Percentiles rank a stretch among this genome's conserved stretches.
These are phyloP conservation scores for Cnemophilus loriae DNA, from an alignment of 2,113 vertebrate species.

Conservation along the genomic window DNA sequence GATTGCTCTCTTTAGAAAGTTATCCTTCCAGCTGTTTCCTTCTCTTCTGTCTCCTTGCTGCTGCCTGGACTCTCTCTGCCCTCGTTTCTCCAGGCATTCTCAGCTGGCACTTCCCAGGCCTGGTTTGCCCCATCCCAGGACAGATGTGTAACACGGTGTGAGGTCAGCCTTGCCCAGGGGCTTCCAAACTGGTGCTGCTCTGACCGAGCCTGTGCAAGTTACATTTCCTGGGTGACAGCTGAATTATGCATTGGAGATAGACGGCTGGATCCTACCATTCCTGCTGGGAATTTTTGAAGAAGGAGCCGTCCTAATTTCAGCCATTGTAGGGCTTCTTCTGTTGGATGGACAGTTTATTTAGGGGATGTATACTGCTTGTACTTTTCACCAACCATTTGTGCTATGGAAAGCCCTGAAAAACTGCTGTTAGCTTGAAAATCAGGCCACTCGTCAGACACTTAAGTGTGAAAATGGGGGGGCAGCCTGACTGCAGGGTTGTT, in stretches of 20 bases:
- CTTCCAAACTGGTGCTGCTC: neutral
- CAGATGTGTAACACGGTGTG: accelerated
- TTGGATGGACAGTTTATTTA: neutral
- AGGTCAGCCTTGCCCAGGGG: neutral
- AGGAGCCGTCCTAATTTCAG: neutral
- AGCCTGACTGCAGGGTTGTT: neutral
- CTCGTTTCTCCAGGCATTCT: neutral
- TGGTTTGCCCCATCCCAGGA: neutral
- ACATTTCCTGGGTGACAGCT: neutral
- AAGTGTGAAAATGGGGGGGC: neutral
- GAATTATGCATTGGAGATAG: neutral
- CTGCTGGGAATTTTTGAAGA: neutral
- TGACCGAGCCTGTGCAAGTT: accelerated
- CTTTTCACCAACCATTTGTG: neutral
- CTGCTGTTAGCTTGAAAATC: neutral
- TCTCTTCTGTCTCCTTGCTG: neutral
- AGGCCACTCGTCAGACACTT: neutral
- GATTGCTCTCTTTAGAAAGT: neutral
- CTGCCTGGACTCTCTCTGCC: neutral
- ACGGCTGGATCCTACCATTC: neutral
- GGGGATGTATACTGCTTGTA: neutral
- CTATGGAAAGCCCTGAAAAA: neutral
- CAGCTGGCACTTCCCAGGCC: neutral
- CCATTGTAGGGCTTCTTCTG: neutral
- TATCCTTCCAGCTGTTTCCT: neutral